Evolutionary conservation across 2,113 vertebrate species (phyloP).

Genomic region (Piprites chloris): DNA sequence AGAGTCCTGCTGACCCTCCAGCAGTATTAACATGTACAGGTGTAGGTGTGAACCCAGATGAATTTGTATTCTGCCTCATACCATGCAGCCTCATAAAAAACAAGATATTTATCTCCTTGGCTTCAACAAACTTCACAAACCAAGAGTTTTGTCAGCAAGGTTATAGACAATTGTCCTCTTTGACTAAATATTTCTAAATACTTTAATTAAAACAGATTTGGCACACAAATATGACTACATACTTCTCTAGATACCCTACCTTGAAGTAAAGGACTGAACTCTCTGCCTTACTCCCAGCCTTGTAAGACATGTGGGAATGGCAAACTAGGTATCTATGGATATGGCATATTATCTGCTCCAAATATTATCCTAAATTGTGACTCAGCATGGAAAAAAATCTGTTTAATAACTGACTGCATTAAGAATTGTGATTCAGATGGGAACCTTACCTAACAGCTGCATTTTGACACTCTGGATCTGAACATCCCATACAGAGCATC

Average conservation of each 20-base stretch:
- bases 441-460: neutral
- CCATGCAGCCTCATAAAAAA: neutral
- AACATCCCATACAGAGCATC: neutral
- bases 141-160: neutral
- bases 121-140: neutral
- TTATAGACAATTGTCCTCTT: neutral
- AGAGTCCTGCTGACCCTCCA: neutral
- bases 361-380: neutral
- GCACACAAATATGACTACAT: neutral
- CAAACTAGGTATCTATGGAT: neutral
- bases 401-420: neutral
- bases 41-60: neutral
- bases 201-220: neutral
- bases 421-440: neutral
- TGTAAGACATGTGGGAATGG: too few species aligned
- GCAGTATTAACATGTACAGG: rapidly evolving
- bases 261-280: neutral
- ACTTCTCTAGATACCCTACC: neutral
- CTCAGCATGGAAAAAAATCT: neutral
- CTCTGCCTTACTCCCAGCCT: neutral
- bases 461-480: neutral
- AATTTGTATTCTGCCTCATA: neutral
- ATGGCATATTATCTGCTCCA: neutral
- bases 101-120: neutral
- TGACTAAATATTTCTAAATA: neutral